These are phyloP conservation scores for Stegophylla sp. DNA, from an alignment of 2,888 invertebrate genomes.

Conservation along the genomic window DNA sequence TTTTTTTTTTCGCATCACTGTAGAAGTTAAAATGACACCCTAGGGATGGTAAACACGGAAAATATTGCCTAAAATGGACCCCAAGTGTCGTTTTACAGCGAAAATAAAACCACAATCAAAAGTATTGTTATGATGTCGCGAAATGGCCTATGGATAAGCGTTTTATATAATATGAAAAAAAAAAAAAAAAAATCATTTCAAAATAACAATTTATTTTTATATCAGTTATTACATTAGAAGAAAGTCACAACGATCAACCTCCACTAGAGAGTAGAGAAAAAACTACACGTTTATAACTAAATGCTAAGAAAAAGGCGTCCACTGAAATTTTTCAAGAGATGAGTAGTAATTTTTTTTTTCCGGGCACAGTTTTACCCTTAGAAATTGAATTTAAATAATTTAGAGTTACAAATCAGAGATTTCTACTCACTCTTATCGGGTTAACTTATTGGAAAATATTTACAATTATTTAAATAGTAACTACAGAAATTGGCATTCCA, in stretches of 20 bases:
- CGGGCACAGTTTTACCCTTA: too few species aligned
- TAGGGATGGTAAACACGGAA: slow-evolving; percentile 14
- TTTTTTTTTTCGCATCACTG: slow-evolving; percentile 23
- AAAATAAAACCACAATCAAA: slow-evolving; percentile 52
- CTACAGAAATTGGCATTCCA: too few species aligned
- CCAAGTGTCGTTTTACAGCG: slow-evolving; percentile 37
- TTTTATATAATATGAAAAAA: background rate
- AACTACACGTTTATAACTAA: too few species aligned
- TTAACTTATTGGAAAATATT: too few species aligned
- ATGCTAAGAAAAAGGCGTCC: too few species aligned
- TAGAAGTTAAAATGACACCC: slow-evolving; percentile 42
- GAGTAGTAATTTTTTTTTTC: too few species aligned
- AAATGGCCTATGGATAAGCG: slow-evolving; percentile 26
- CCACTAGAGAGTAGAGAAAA: too few species aligned
- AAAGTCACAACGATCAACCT: background rate
- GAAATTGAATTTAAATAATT: too few species aligned
- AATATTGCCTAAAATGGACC: slow-evolving; percentile 44
- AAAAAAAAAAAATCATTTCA: background rate
- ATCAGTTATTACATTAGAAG: background rate
- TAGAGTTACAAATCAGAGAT: too few species aligned
- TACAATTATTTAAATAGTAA: too few species aligned
- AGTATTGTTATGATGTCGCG: slow-evolving; percentile 5
- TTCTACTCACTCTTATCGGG: too few species aligned
- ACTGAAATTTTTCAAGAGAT: too few species aligned
- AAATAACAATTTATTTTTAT: background rate